Conservation (phyloP, 2,888 invertebrate genomes). For the Lasioglossum lativentre region DNA sequence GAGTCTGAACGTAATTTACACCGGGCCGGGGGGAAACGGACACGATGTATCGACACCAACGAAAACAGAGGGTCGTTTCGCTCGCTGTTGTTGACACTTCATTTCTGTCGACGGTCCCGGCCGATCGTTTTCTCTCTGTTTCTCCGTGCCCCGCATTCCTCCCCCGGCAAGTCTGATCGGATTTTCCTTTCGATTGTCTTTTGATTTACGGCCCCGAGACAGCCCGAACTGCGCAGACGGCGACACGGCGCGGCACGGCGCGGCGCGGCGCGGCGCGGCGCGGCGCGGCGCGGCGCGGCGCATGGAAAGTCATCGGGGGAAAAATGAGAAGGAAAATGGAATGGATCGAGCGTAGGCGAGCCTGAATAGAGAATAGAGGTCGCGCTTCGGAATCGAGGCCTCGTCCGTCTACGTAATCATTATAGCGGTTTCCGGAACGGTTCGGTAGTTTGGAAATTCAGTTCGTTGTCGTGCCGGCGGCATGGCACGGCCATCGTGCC, state of each 20-base stretch:
- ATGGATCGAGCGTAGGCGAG: conserved; percentile 30
- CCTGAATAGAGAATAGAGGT: conserved; percentile 45
- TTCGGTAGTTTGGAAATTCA: conserved; percentile 9
- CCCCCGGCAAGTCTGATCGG: conserved; percentile 44
- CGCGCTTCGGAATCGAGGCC: conserved; percentile 47
- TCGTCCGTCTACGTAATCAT: conserved; percentile 34
- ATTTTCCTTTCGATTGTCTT: conserved; percentile 61
- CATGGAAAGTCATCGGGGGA: conserved; percentile 7
- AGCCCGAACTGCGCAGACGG: not conserved
- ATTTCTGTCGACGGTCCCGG: conserved; percentile 46
- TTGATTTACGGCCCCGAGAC: conserved; percentile 56
- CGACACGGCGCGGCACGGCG: too few relatives aligned
- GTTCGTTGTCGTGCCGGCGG: conserved; percentile 6
- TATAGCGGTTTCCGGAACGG: conserved; percentile 8
- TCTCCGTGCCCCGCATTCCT: not conserved
- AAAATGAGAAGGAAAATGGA: conserved; percentile 33
- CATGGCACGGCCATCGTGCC: too few relatives aligned
- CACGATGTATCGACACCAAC: conserved; percentile 51
- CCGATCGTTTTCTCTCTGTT: not conserved
- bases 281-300: too few relatives aligned
- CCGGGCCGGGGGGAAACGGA: conserved; percentile 13
- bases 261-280: too few relatives aligned
- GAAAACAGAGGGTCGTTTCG: conserved; percentile 48
- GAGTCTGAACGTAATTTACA: conserved; percentile 64
- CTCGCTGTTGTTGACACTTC: conserved; percentile 59